Base-by-base conservation (phyloP, 2,888 invertebrate species). In the Trissoscelio sp. region DNA sequence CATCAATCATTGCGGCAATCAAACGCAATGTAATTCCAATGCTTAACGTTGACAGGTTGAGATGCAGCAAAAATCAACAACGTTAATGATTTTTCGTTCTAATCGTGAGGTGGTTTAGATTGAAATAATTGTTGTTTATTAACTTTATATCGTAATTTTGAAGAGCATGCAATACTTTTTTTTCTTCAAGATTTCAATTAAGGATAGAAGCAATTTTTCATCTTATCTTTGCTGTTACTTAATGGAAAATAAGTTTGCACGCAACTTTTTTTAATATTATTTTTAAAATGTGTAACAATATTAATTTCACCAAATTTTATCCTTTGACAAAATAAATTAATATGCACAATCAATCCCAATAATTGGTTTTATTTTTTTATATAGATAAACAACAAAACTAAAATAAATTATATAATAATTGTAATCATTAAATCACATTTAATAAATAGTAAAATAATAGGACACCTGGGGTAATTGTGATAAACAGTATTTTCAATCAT, bases 61-160 rank as follows among this genome's bases (percentile, higher is more conserved):
- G 79, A 67, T 79, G 57, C 58, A 70, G 55, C 24, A 78, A 70
- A 79, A 57, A 64, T 72, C 48, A 28, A 66, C 66, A 66, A 66
- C 22, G 20, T 44, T 44, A 53, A 55, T 64, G 20, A 67, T 46
- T 72, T 75, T 75, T 66, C 67, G 37, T 39, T 66, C 58, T 58
- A 55, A 69, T 67, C 51, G 44, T 72, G 58, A 79, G 73, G 73
- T 62, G 48, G 78, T 75, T 74, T 80, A 39, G 62, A 79, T 81
- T 78, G 55, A 79, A 85, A 80, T 84, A 83, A 84, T 84, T 83
- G 79, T 73, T 74, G 58, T 64, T 78, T 79, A 79, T 79, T 79
- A 78, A 83, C 83, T 83, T 62, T 48, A 74, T 66, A 34, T 46
- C 37, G 78, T 66, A 67, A 77, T 72, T 77, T 58, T 48, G 34